Evolutionary conservation across 2,888 invertebrate genomes (phyloP).

Genomic region (Hoplodrina ambigua): DNA sequence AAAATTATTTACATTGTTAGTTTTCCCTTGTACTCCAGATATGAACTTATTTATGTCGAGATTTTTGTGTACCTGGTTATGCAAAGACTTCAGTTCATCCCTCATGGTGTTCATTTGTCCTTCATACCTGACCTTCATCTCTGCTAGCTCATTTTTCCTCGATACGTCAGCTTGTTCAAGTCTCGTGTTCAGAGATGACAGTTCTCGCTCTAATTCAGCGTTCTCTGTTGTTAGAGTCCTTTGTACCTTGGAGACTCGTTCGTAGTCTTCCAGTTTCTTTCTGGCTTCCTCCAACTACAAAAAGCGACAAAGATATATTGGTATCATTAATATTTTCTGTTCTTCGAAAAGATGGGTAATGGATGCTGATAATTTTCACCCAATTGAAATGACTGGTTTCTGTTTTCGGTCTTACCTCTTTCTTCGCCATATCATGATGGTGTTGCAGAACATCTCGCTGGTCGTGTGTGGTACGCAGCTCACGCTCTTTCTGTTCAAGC

Average conservation of each 20-base stretch:
- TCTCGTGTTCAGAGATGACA: constrained; percentile 92
- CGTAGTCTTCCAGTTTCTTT: constrained; percentile 95
- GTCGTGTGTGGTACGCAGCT: constrained; percentile 93
- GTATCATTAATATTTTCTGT: no score
- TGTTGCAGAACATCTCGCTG: constrained; percentile 94
- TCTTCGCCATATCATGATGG: constrained; percentile 93
- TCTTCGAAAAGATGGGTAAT: background rate
- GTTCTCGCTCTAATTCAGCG: constrained; percentile 93
- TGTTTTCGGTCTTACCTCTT: constrained; percentile 74
- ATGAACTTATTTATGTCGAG: no score
- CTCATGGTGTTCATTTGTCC: constrained; percentile 95
- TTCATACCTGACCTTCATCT: constrained; percentile 96
- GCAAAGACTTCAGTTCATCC: constrained; percentile 95
- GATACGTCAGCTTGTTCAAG: constrained; percentile 93
- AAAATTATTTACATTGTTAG: constrained; percentile 11
- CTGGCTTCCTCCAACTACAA: constrained; percentile 94
- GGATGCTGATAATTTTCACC: background rate
- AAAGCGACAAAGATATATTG: background rate
- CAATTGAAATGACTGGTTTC: background rate
- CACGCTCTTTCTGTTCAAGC: constrained; percentile 94
- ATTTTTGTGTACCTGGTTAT: constrained; percentile 91
- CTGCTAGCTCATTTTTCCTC: constrained; percentile 94
- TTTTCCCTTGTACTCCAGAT: background rate
- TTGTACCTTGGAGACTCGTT: constrained; percentile 95
- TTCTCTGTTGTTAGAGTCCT: constrained; percentile 94